phyloP scores from a whole-genome alignment of 2,113 vertebrate genomes.

The Corapipo altera region DNA sequence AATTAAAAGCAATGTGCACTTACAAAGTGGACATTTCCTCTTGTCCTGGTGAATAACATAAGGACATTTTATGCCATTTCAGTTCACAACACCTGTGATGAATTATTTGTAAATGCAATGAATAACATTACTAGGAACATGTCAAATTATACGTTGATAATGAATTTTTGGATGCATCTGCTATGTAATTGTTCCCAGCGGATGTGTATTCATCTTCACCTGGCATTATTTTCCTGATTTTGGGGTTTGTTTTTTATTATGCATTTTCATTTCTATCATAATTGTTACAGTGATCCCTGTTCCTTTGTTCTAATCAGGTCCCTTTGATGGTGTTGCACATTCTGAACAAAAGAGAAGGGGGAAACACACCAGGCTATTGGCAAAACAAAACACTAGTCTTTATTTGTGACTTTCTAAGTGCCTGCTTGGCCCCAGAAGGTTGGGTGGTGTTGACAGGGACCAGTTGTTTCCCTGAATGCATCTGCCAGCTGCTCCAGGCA shows the following conservation, averaged over 20 bases:
- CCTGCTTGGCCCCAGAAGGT: conserved; percentile 72
- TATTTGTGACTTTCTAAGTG: conserved; percentile 74
- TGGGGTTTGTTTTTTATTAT: conserved; percentile 62
- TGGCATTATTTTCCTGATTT: conserved; percentile 75
- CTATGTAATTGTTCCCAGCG: conserved; percentile 58
- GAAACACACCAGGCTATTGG: conserved; percentile 66
- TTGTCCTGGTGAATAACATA: conserved; percentile 34
- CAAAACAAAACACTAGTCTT: conserved; percentile 79
- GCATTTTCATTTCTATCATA: conserved; percentile 82
- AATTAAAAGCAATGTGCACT: conserved; percentile 21
- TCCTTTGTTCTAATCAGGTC: conserved; percentile 71
- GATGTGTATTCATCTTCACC: conserved; percentile 57
- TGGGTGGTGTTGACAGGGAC: conserved; percentile 84
- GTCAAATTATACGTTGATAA: conserved; percentile 71
- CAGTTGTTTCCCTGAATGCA: conserved; percentile 80
- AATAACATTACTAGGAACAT: conserved; percentile 64
- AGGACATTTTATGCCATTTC: conserved; percentile 36
- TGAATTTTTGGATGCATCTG: conserved; percentile 65
- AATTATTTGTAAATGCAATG: conserved; percentile 72
- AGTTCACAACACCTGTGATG: conserved; percentile 64
- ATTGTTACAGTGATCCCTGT: conserved; percentile 73
- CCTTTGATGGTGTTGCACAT: conserved; percentile 64
- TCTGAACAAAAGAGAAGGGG: conserved; percentile 60
- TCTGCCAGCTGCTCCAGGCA: conserved; percentile 84
- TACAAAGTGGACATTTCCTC: conserved; percentile 60